These are phyloP conservation scores for Hololepta plana DNA, from an alignment of 2,888 invertebrate species.

Conservation along the genomic window DNA sequence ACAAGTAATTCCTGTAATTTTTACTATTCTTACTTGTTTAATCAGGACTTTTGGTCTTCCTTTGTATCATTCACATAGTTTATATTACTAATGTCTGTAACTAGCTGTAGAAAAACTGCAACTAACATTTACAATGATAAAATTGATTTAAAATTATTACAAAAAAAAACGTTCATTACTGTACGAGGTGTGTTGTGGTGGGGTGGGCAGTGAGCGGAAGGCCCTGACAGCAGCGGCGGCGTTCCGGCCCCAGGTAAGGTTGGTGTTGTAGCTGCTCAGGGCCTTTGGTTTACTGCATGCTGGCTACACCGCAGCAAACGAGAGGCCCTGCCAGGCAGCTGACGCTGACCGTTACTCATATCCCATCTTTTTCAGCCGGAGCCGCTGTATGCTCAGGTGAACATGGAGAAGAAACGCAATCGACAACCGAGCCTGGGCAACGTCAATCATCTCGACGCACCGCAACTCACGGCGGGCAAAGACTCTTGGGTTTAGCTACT, in stretches of 20 bases:
- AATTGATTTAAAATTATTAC: slow-evolving; percentile 19
- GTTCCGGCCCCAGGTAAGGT: slow-evolving; percentile 24
- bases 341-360: no score
- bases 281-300: slow-evolving; percentile 27
- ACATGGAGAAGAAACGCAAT: slow-evolving; percentile 43
- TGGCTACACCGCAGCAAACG: slow-evolving; percentile 19
- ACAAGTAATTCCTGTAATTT: slow-evolving; percentile 15
- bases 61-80: slow-evolving; percentile 13
- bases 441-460: slow-evolving; percentile 21
- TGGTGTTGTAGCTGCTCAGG: slow-evolving; percentile 26
- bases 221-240: slow-evolving; percentile 21
- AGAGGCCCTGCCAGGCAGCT: slow-evolving; percentile 27
- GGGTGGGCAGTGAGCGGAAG: slow-evolving; percentile 22
- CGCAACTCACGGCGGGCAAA: slow-evolving; percentile 18
- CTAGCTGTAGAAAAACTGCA: slow-evolving; percentile 16
- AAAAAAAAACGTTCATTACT: slow-evolving; percentile 9
- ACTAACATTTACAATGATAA: slow-evolving; percentile 14
- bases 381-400: slow-evolving; percentile 46
- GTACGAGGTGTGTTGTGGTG: slow-evolving; percentile 19
- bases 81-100: slow-evolving; percentile 13
- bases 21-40: slow-evolving; percentile 12
- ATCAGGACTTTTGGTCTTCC: slow-evolving; percentile 15
- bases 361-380: slow-evolving; percentile 31
- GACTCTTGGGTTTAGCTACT: slow-evolving; percentile 27
- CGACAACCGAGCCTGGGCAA: slow-evolving; percentile 27